Evolutionary conservation across 1,140 invertebrate species (phyloP), one percentile per base, ranked within the genome.

Genomic region (Medauroidea extradentata): DNA sequence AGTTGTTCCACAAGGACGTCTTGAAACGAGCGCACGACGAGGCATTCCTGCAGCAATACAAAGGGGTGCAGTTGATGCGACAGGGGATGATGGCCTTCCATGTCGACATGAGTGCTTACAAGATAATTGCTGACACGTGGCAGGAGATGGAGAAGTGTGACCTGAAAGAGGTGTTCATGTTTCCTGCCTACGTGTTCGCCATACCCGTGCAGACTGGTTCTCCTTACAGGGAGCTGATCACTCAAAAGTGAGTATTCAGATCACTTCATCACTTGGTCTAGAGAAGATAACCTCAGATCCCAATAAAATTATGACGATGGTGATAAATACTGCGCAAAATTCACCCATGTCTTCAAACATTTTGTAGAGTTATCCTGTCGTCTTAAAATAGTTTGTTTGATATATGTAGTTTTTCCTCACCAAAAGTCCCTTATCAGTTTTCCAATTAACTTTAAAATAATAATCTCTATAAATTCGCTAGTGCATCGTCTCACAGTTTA

Each of bases 101-200:
- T 16, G 41, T 19, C 1, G 53, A 56, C 11, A 19, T 42, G 1
- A 43, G 25, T n/a, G 81, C 75, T 0, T 86, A 86, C 66, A 81
- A 85, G 66, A 69, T 85, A 25, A 79, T 86, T 14, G 78, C 81
- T 39, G 81, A 84, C 69, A 84, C 79, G 56, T 87, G 81, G 62
- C 67, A 76, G 7, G 85, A 86, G 69, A 76, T 80, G 2, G 83
- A 86, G 67, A 87, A 86, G 69, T 87, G 84, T 65, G 82, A 81
- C 0, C 69, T 87, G 0, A 74, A 80, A 39, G 83, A 85, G 69
- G 83, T 86, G 61, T 75, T 81, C 63, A 83, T 78, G 57, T 61
- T 86, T 3, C 75, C 75, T 55, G 62, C 79, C 59, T 78, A 79
- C 21, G 75, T 76, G 70, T 66, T 81, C 38, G 74, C 76, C 5